Base-by-base conservation (phyloP, 2,797 vertebrate species). In the Rhinatrema bivittatum region DNA sequence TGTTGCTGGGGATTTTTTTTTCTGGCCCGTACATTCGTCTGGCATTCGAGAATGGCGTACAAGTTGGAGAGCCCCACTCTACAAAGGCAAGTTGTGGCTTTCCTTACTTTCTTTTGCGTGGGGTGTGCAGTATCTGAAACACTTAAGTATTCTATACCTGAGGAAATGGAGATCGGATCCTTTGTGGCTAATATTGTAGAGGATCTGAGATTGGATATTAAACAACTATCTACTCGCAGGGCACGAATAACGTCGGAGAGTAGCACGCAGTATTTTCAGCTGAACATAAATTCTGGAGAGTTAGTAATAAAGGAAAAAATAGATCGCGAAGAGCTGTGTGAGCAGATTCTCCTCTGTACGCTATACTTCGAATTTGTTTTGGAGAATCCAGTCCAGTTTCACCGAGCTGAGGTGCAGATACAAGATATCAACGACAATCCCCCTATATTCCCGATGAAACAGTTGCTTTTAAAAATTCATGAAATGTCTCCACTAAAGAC, bases 291-390 rank as follows among this genome's bases (percentile, higher is more conserved):
- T 40, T 74, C 71, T 18, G 56, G 73, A 25, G 46, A 76, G 17
- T 26, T 59, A 5, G 60, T 80, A 13, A 63, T 35, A 4, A 70
- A 68, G 9, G 0, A 33, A 36, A 56, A 52, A 50, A 72, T 79
- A 20, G 74, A 74, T 37, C 65, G 74, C 38, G 76, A 77, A 27
- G 29, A 23, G n/a, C 25, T 76, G 10, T 79, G 74, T 32, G 65
- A 50, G 20, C 37, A 57, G 32, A 43, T 50, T 16, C 15, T 2
- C 3, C 55, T 26, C 6, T 75, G 77, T 48, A 22, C 69, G 3
- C 34, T 80, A 2, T 43, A 68, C 33, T 41, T 80, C 16, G 58
- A 78, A 44, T 32, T 72, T 4, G 53, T 78, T 14, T 50, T 74
- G 33, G 49, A 61, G 21, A 33, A 60, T 5, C 73, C 68, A 19